Evolutionary conservation across 2,113 vertebrate species (phyloP), one percentile per base, ranked within the genome.

Genomic region (Paramisgurnus dabryanus): DNA sequence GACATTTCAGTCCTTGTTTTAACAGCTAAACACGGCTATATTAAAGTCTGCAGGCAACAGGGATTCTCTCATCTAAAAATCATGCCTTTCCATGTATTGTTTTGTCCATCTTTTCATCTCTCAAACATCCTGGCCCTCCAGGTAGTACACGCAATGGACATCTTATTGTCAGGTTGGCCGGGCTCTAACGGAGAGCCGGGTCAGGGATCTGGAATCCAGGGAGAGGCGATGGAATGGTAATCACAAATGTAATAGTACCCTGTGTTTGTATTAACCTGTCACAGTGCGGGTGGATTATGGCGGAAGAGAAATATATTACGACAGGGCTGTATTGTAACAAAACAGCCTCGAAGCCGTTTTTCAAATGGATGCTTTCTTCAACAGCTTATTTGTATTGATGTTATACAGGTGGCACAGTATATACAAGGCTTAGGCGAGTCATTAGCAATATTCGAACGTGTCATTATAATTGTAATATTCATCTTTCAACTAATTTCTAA

Each of bases 251-350:
- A 27, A 53, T 22, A 50, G 63, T 63, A 67, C 75, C 67, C 64
- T 41, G 34, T 76, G 64, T 75, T 80, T 64, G 55, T 34, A 53
- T 18, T 53, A 67, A 79, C 67, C n/a, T 9, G 47, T 64, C 7
- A 72, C 41, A 49, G 18, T 17, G 8, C 63, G 9, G 27, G 43
- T 40, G 58, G 45, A 57, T 79, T 60, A 41, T 75, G 43, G 57
- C 7, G 65, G 70, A 80, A 81, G 83, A 79, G 76, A 82, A 82
- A 79, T 76, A 84, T 82, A 82, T 84, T 84, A 82, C n/a, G 43
- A 39, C 17, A 7, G 18, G 47, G 41, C 40, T 68, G 27, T 53
- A 34, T 43, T 27, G 50, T 11, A 34, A 13, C n/a, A 47, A 43
- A 45, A 39, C 13, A 4, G 57, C 55, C 71, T 60, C 13, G 45